A percentile compares a stretch with the other conserved stretches of the same genome.
phyloP scores from a whole-genome alignment of 2,888 invertebrate species.

The Escarpia spicata region DNA sequence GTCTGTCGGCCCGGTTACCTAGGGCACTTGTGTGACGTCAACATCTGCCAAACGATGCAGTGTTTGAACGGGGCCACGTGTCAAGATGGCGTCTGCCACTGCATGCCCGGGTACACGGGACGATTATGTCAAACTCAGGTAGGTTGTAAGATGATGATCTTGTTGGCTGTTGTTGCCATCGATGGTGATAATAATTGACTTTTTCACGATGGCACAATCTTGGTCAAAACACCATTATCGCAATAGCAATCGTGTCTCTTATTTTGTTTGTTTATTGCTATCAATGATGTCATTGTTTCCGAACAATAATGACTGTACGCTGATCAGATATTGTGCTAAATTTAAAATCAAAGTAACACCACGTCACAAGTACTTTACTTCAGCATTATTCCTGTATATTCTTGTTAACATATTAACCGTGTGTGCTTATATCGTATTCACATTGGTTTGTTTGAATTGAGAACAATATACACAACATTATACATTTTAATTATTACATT shows the following conservation, averaged over 20 bases:
- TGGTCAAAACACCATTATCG: not conserved
- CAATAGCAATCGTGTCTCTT: not conserved
- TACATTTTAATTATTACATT: no score
- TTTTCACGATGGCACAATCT: not conserved
- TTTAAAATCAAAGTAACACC: no score
- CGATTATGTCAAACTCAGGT: slow-evolving; percentile 23
- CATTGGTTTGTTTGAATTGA: no score
- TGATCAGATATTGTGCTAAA: no score
- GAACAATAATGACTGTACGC: no score
- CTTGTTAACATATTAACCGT: no score
- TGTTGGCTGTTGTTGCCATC: not conserved
- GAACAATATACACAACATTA: no score
- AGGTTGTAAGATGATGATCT: slow-evolving; percentile 42
- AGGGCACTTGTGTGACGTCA: slow-evolving; percentile 23
- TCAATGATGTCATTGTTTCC: not conserved
- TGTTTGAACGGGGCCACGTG: slow-evolving; percentile 80
- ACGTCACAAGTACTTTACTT: no score
- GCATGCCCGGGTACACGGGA: not conserved
- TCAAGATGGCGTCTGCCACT: not conserved
- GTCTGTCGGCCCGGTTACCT: slow-evolving; percentile 27
- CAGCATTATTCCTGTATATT: no score
- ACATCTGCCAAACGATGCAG: slow-evolving; percentile 89
- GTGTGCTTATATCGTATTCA: no score
- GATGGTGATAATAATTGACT: not conserved
- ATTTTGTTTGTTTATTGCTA: not conserved